phyloP scores from a whole-genome alignment of 64 coral and sea anemone species.

The Catalaphyllia jardinei region DNA sequence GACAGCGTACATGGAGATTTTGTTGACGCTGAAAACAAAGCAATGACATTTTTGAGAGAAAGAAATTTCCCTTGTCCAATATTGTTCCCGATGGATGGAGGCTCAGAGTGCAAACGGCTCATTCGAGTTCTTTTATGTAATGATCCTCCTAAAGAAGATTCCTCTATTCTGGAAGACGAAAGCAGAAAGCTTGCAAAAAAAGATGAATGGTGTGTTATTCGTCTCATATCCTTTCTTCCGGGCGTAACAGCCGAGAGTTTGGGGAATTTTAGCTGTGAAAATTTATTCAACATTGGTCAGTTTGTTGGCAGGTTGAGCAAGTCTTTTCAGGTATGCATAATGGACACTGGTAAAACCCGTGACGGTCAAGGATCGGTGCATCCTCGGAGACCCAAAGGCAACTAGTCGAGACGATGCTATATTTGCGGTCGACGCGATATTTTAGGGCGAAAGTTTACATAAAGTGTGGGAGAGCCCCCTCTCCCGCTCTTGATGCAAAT shows the following conservation, averaged over 20 bases:
- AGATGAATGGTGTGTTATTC: slow-evolving; percentile 8
- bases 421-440: no score
- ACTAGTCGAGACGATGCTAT: no score
- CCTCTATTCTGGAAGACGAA: not conserved
- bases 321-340: slow-evolving; percentile 34
- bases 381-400: no score
- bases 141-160: not conserved
- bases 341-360: no score
- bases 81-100: slow-evolving; percentile 5
- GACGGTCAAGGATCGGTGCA: not conserved
- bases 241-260: not conserved
- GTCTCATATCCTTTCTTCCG: slow-evolving; percentile 36
- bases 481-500: no score
- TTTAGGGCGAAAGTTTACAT: no score
- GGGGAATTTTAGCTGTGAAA: not conserved
- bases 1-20: slow-evolving; percentile 45
- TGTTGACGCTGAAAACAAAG: slow-evolving; percentile 38
- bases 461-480: no score
- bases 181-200: not conserved
- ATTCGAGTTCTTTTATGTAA: not conserved
- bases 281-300: slow-evolving; percentile 31
- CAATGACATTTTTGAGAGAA: slow-evolving; percentile 19
- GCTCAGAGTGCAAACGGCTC: not conserved
- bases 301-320: slow-evolving; percentile 44
- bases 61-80: slow-evolving; percentile 42